Base-by-base conservation (phyloP, 2,113 vertebrate genomes). In the Rhinopithecus roxellana region DNA sequence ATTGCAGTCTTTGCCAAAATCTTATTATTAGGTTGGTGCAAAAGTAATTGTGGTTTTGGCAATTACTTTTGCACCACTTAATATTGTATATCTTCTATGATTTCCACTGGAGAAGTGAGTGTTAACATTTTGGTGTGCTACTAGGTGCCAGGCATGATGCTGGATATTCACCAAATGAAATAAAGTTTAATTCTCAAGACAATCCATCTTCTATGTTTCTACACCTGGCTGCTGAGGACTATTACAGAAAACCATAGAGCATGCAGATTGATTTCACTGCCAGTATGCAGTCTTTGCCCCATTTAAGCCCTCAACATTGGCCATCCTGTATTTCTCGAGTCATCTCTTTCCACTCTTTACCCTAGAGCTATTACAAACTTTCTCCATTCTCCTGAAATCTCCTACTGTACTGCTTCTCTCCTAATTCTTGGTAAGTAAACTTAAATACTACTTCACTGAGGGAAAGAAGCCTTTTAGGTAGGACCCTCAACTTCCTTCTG, bases 151-250 rank as follows among this genome's bases (percentile, higher is more conserved):
- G 32, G 4, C 20, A 59, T 50, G 30, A 11, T 8, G 3, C 6
- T 69, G 86, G n/a, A 12, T 55, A 86, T 12, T 64, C 27, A 74
- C 43, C 3, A 79, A 48, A 70, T 69, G 43, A 90, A 95, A 93
- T 78, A 8, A 61, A 59, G 67, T 90, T 90, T 79, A 35, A 79
- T 90, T 88, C 32, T 81, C n/a, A 55, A 35, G 87, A 45, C n/a
- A 90, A 32, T 43, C 8, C 57, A 9, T n/a, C 55, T 59, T 89
- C 38, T 55, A 1, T 35, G 32, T 79, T 69, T 88, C 48, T 27
- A 27, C 5, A 22, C 6, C 11, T 48, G 70, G 4, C 23, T 77
- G 12, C 12, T 48, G 25, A 48, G 20, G 13, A 48, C 23, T 22
- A 12, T 48, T 32, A 22, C 35, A 86, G n/a, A 79, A 91, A 81